These are phyloP conservation scores for Sus cebifrons DNA, from an alignment of 2,797 vertebrate species.

Conservation along the genomic window DNA sequence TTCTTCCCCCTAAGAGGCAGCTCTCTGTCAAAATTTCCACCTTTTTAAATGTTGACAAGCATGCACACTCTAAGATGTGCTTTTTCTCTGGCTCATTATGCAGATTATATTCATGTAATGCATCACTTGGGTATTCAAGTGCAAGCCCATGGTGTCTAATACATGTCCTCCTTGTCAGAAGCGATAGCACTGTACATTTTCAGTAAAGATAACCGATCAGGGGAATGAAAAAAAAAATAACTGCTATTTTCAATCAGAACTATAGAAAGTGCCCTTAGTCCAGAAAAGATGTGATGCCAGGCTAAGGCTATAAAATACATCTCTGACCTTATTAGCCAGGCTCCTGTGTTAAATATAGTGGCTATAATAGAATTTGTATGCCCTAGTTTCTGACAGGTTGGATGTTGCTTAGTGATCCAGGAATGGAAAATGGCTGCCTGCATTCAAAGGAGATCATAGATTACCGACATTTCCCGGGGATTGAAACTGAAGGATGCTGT, in stretches of 20 bases:
- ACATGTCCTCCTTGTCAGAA: slow-evolving; percentile 77
- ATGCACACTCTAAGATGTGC: slow-evolving; percentile 54
- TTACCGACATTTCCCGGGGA: slow-evolving; percentile 71
- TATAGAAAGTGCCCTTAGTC: slow-evolving; percentile 74
- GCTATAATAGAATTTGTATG: slow-evolving; percentile 78
- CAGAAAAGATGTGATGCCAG: slow-evolving; percentile 64
- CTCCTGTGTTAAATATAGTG: slow-evolving; percentile 76
- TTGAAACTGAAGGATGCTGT: slow-evolving; percentile 59
- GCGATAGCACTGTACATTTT: slow-evolving; percentile 78
- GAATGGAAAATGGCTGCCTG: slow-evolving; percentile 68
- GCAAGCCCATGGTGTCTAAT: slow-evolving; percentile 82
- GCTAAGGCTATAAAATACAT: slow-evolving; percentile 68
- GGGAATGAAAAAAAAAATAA: slow-evolving; percentile 72
- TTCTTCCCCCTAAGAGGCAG: slow-evolving; percentile 77
- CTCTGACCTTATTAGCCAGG: slow-evolving; percentile 83
- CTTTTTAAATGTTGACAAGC: slow-evolving; percentile 84
- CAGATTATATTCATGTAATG: slow-evolving; percentile 83
- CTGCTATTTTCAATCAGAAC: slow-evolving; percentile 75
- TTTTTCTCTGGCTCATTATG: slow-evolving; percentile 84
- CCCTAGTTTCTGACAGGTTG: slow-evolving; percentile 78
- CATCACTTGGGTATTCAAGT: slow-evolving; percentile 83
- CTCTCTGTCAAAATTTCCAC: slow-evolving; percentile 79
- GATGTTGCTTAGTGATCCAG: slow-evolving; percentile 72
- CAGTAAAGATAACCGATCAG: slow-evolving; percentile 76
- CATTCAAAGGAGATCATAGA: slow-evolving; percentile 75